These are phyloP conservation scores for Takifugu bimaculatus DNA, from an alignment of 2,113 vertebrate species.

Conservation along the genomic window DNA sequence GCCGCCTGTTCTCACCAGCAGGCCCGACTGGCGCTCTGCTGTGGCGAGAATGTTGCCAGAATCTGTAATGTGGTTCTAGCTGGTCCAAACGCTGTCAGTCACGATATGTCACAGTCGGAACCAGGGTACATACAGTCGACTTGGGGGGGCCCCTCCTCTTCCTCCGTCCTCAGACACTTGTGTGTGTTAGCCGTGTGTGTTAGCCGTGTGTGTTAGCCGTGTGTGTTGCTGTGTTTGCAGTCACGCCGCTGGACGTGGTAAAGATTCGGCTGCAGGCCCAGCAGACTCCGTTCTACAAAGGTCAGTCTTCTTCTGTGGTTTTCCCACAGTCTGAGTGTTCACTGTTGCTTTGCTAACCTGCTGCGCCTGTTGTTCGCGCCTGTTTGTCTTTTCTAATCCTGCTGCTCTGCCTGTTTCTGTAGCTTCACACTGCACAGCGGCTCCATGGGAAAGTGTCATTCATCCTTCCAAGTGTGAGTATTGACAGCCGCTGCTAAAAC, in stretches of 20 bases:
- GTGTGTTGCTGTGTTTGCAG: conserved; percentile 55
- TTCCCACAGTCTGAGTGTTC: neutral
- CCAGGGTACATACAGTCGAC: too few relatives aligned
- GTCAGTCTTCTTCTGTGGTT: conserved; percentile 49
- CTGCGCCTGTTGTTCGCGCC: neutral
- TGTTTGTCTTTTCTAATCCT: neutral
- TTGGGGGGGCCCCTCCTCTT: too few relatives aligned
- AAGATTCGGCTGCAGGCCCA: conserved; percentile 94
- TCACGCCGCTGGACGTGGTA: conserved; percentile 92
- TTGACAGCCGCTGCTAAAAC: neutral
- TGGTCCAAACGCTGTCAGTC: too few relatives aligned
- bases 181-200: too few relatives aligned
- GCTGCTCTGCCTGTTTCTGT: conserved; percentile 20
- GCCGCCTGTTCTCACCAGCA: too few relatives aligned
- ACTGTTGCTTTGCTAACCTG: conserved; percentile 28
- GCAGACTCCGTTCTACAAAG: conserved; percentile 79
- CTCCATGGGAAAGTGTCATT: conserved; percentile 74
- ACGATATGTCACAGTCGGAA: too few relatives aligned
- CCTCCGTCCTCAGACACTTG: too few relatives aligned
- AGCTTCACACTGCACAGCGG: conserved; percentile 68
- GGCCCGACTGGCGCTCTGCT: too few relatives aligned
- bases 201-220: neutral
- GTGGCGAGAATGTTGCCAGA: too few relatives aligned
- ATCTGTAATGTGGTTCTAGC: too few relatives aligned
- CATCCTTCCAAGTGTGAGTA: conserved; percentile 88